Evolutionary conservation across 2,113 vertebrate genomes (phyloP), one percentile per base, ranked within the genome.

Genomic region (Upupa epops): DNA sequence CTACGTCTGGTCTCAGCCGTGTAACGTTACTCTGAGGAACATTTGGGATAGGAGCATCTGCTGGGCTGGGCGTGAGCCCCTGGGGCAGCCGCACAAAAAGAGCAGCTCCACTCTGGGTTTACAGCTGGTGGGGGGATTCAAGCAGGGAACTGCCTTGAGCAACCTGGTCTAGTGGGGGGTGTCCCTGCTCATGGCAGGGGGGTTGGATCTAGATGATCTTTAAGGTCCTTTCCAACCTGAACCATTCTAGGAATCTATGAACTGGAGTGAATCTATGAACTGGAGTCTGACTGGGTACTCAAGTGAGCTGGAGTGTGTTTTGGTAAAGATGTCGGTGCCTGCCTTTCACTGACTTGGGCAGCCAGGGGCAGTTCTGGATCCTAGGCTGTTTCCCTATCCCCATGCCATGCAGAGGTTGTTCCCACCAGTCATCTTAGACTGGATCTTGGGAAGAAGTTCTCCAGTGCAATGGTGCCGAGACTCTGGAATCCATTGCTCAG

Each of bases 291-390:
- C 29, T 12, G 21, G 49, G 63, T 22, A 8, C 64, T 46, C 52
- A 7, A 5, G 22, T 1, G 54, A 56, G 75, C 61, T 31, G 40
- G 24, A 36, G 40, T 1, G 29, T 15, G 79, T 64, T 42, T 65
- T 34, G 26, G 36, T 13, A 18, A 22, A 42, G 70, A 1, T 6
- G 17, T 17, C 22, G 1, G 17, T 3, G 37, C 58, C 71, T 7
- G 0, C 51, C 51, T 34, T 18, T 52, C 28, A 0, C 46, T 18
- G 46, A 31, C 29, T 32, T 36, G 32, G 2, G 54, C 1, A 2
- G 46, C 21, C 17, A 17, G 3, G 4, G 66, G 46, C 17, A 2
- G 21, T 26, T 10, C 12, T 20, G 77, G 42, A 36, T 13, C 49
- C 34, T 17, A 0, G 58, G 45, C 26, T 36, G 56, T 16, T 48